Conservation (phyloP, 2,797 vertebrate species). For the Sparidentex hasta region DNA sequence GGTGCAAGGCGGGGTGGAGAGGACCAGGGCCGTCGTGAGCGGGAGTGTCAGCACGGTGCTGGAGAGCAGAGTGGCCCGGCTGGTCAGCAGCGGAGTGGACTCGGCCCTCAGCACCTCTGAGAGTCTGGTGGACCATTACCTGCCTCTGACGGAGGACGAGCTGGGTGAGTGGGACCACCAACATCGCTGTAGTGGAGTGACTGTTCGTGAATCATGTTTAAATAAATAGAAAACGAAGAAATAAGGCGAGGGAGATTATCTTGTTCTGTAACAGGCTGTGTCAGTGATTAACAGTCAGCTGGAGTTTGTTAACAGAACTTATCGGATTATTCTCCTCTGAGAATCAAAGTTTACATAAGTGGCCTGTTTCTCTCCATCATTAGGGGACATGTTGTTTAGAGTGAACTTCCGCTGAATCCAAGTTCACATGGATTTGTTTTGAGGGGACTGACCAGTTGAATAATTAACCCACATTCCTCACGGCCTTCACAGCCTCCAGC, state of each 20-base stretch:
- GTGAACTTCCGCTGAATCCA: neutral
- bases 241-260: neutral
- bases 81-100: constrained; percentile 89
- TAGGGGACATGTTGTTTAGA: constrained; percentile 39
- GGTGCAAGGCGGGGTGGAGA: constrained; percentile 89
- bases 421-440: neutral
- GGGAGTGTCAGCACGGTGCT: constrained; percentile 90
- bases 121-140: constrained; percentile 91
- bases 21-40: constrained; percentile 88
- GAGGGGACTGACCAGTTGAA: neutral
- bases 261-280: constrained; percentile 15
- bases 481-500: neutral
- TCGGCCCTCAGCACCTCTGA: constrained; percentile 91
- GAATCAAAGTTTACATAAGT: constrained; percentile 9
- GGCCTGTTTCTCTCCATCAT: constrained; percentile 16
- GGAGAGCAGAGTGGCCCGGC: constrained; percentile 86
- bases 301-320: constrained; percentile 10
- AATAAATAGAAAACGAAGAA: neutral
- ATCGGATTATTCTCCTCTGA: constrained; percentile 27
- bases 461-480: neutral
- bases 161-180: constrained; percentile 84
- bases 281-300: constrained; percentile 23
- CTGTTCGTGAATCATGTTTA: neutral
- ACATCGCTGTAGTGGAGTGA: neutral
- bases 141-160: constrained; percentile 90